phyloP scores from a whole-genome alignment of 1,140 invertebrate genomes.

The Nomia melanderi region DNA sequence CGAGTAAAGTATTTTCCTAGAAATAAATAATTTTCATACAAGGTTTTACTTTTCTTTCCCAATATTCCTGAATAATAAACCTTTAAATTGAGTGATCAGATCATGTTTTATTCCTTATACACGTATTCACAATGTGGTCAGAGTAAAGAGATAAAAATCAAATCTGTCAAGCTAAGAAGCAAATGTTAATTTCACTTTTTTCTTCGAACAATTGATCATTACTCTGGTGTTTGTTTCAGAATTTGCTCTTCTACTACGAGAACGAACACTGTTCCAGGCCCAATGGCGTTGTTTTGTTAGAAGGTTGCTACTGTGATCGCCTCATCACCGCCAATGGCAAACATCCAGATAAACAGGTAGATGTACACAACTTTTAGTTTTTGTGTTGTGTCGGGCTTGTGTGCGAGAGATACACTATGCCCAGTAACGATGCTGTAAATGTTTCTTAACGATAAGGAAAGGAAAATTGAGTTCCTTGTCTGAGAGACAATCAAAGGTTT shows the following conservation, averaged over 20 bases:
- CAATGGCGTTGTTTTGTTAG: slow-evolving; percentile 91
- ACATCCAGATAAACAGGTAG: slow-evolving; percentile 83
- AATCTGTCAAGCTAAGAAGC: too few relatives aligned
- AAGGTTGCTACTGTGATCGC: slow-evolving; percentile 94
- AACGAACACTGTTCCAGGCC: slow-evolving; percentile 88
- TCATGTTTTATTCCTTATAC: too few relatives aligned
- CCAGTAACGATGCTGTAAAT: not conserved
- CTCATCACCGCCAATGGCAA: slow-evolving; percentile 83
- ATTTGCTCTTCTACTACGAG: slow-evolving; percentile 95
- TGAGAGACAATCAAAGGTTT: too few relatives aligned
- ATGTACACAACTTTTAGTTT: not conserved
- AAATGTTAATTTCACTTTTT: too few relatives aligned
- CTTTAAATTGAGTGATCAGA: too few relatives aligned
- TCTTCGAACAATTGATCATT: not conserved
- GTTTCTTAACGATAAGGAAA: not conserved
- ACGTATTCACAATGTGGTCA: too few relatives aligned
- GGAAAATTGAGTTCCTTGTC: not conserved
- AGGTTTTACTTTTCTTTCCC: too few relatives aligned
- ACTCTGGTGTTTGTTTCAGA: slow-evolving; percentile 81
- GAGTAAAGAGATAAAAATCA: too few relatives aligned
- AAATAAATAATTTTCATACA: too few relatives aligned
- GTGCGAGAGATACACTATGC: not conserved
- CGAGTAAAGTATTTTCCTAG: too few relatives aligned
- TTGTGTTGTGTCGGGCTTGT: too few relatives aligned
- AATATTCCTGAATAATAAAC: too few relatives aligned